These are phyloP conservation scores for Mallotus villosus DNA, from an alignment of 2,797 vertebrate genomes.

Conservation along the genomic window DNA sequence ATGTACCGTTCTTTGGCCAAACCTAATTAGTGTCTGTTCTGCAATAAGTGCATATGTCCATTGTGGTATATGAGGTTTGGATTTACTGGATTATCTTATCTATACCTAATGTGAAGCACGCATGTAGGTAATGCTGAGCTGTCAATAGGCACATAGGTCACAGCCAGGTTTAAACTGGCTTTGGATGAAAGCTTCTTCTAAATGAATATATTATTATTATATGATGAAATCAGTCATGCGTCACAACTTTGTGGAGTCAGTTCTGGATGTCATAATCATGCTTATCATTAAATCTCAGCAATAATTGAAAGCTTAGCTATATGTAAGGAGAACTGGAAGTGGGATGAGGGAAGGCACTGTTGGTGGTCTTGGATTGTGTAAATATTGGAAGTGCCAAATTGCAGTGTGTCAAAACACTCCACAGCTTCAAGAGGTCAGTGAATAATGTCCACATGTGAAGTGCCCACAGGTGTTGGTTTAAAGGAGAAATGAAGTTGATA, in stretches of 20 bases:
- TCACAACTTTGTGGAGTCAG: not conserved
- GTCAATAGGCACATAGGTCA: too few relatives aligned
- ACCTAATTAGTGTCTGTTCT: too few relatives aligned
- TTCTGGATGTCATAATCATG: constrained; percentile 19
- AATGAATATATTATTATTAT: too few relatives aligned
- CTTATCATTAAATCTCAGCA: constrained; percentile 43
- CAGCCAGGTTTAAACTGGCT: too few relatives aligned
- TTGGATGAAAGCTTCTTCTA: too few relatives aligned
- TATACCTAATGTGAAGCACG: too few relatives aligned
- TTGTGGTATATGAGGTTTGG: too few relatives aligned
- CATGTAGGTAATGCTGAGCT: too few relatives aligned
- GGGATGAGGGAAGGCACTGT: constrained; percentile 54
- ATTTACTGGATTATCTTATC: too few relatives aligned
- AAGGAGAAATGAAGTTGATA: not conserved
- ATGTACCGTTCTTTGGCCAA: too few relatives aligned
- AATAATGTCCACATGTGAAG: constrained; percentile 64
- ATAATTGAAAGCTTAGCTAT: constrained; percentile 55
- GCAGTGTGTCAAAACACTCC: constrained; percentile 55
- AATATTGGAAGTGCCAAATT: constrained; percentile 66
- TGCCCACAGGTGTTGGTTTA: constrained; percentile 62
- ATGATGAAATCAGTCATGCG: too few relatives aligned
- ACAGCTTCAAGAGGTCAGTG: constrained; percentile 54
- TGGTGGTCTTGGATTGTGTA: constrained; percentile 74
- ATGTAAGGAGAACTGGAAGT: constrained; percentile 44
- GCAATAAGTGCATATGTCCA: too few relatives aligned